A percentile compares a stretch with the other conserved stretches of the same genome.
These are phyloP conservation scores for Idris sp. DNA, from an alignment of 1,140 invertebrate genomes.

Conservation along the genomic window DNA sequence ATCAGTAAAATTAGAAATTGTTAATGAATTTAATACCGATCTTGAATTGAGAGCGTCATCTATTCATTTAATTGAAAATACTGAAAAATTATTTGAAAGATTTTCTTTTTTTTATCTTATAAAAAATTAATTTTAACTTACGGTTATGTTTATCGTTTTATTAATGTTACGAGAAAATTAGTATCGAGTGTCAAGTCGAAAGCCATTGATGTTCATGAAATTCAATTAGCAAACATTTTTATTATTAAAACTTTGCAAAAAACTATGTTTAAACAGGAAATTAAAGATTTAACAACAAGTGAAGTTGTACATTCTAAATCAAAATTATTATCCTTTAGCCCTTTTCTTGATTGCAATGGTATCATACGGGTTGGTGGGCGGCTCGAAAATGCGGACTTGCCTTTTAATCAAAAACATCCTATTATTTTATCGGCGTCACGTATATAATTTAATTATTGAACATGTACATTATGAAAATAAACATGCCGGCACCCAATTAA, in stretches of 20 bases:
- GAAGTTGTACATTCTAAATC: neutral
- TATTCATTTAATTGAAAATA: neutral
- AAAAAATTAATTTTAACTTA: neutral
- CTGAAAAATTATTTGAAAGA: neutral
- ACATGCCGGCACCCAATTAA: neutral
- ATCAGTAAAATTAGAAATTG: neutral
- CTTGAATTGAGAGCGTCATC: neutral
- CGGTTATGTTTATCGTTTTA: constrained; percentile 1
- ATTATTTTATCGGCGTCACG: neutral
- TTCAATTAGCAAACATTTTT: neutral
- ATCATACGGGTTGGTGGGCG: neutral
- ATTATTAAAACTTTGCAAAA: neutral
- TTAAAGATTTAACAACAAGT: neutral
- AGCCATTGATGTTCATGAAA: neutral
- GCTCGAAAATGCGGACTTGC: neutral
- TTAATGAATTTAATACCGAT: neutral
- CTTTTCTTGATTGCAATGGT: neutral
- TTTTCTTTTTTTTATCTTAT: neutral
- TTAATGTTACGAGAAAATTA: neutral
- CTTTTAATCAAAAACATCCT: neutral
- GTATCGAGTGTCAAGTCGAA: neutral
- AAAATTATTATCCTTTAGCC: neutral
- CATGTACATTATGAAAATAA: too few species aligned
- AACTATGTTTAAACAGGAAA: neutral
- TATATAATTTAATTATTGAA: neutral